Conservation (phyloP, 2,113 vertebrate species). For the Macaca nemestrina region DNA sequence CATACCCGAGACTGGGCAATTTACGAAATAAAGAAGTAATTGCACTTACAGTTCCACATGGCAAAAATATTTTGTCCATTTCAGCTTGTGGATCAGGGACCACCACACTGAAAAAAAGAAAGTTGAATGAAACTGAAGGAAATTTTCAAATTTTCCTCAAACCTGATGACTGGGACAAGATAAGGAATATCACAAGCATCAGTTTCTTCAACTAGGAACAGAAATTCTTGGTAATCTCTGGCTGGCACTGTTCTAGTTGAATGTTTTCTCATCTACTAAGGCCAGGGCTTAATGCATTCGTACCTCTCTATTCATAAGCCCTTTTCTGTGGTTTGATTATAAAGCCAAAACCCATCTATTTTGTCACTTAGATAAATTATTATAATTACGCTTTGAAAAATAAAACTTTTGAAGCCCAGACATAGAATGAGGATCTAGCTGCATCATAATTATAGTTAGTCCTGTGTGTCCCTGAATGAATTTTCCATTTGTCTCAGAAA, state of each 20-base stretch:
- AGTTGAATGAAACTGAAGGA: neutral
- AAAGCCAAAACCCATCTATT: neutral
- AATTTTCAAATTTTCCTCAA: neutral
- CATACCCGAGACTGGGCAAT: too few species aligned
- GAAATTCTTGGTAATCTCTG: neutral
- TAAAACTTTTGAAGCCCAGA: neutral
- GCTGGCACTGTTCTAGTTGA: neutral
- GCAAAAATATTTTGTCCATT: too few species aligned
- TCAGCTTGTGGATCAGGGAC: too few species aligned
- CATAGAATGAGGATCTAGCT: neutral
- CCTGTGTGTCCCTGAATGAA: neutral
- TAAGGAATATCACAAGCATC: accelerated
- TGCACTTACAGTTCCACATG: too few species aligned
- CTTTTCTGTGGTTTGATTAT: neutral
- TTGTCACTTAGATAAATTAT: conserved; percentile 24
- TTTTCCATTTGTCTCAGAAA: neutral
- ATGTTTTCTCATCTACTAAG: neutral
- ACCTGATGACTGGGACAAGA: neutral
- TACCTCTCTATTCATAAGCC: neutral
- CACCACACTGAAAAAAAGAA: neutral
- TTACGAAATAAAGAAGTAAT: too few species aligned
- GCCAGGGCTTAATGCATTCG: neutral
- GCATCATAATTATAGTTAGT: neutral
- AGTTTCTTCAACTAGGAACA: neutral
- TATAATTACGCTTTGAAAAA: conserved; percentile 1